Percentiles rank a stretch among this genome's conserved stretches.
Conservation (phyloP, 2,888 invertebrate species). For the Asteroscopus sphinx region DNA sequence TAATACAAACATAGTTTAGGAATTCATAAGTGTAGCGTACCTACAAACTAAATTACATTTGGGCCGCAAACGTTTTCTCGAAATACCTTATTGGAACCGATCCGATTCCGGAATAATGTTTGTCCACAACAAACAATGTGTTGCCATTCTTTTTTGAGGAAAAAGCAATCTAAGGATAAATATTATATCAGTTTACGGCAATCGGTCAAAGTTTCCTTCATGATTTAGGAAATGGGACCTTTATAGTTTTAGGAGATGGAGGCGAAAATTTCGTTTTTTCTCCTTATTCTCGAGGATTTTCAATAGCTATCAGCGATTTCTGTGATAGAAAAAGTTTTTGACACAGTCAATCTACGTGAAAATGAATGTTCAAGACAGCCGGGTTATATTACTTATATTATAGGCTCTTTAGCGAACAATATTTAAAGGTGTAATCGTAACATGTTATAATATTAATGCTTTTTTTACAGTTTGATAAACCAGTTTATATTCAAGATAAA, state of each 20-base stretch:
- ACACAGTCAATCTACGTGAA: constrained; percentile 36
- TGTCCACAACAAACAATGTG: constrained; percentile 66
- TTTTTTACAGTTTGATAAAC: constrained; percentile 3
- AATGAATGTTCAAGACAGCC: constrained; percentile 31
- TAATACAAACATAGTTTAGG: background rate
- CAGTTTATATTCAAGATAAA: too few relatives aligned
- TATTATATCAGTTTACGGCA: constrained; percentile 68
- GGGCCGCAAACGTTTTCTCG: constrained; percentile 39
- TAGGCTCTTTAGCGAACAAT: constrained; percentile 1
- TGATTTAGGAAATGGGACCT: constrained; percentile 61
- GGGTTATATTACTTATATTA: constrained; percentile 28
- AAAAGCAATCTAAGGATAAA: constrained; percentile 70
- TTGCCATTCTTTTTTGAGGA: constrained; percentile 62
- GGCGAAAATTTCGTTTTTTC: constrained; percentile 45
- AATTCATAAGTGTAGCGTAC: constrained; percentile 6
- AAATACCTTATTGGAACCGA: constrained; percentile 60
- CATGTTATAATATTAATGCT: background rate
- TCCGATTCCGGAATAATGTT: constrained; percentile 65
- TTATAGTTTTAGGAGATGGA: constrained; percentile 60
- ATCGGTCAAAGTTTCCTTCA: constrained; percentile 65
- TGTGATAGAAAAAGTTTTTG: constrained; percentile 54
- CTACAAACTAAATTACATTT: constrained; percentile 43
- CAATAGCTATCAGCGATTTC: constrained; percentile 49
- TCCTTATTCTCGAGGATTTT: constrained; percentile 37
- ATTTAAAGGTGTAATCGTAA: constrained; percentile 22